Evolutionary conservation across 2,888 invertebrate species (phyloP), one percentile per base, ranked within the genome.

Genomic region (Plagodis pulveraria): DNA sequence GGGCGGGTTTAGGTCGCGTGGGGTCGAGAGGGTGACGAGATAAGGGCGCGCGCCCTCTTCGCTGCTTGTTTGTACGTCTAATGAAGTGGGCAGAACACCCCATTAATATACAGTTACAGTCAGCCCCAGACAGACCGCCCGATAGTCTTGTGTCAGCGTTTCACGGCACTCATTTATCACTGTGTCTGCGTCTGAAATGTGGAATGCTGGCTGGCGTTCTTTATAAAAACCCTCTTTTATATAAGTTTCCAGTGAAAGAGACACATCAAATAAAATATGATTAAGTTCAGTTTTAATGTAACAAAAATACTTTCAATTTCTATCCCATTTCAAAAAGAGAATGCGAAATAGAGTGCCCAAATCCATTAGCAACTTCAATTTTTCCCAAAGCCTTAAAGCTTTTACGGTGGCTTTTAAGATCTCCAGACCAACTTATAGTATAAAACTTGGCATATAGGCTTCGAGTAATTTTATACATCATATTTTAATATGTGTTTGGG

Each of bases 21-120:
- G 74, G 78, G 83, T 81, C 80, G 77, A 80, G 83, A 82, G 86
- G 86, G 87, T 80, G 84, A 78, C 65, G 80, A 82, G 83, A 82
- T 85, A 83, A 83, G 83, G 83, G 72, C 71, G 74, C 69, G 74
- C 69, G 73, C 75, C 79, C 78, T 72, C 82, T 74, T 69, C 81
- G 81, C 77, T 67, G 70, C 81, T 86, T 89, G 87, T 91, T 91
- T 90, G 84, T 85, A 79, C 86, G 76, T 70, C 79, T 90, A 91
- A 91, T 91, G 91, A 90, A 89, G 89, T 86, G 85, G 87, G 86
- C 76, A 77, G 81, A 76, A 78, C 79, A 70, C 72, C 63, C 83
- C 84, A 86, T 87, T 86, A 87, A 83, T 84, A 86, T 77, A 83
- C 83, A 83, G 84, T 85, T 79, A 82, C 83, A 81, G 81, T 78